phyloP scores from a whole-genome alignment of 2,888 invertebrate genomes.

The Auanema freiburgensis region DNA sequence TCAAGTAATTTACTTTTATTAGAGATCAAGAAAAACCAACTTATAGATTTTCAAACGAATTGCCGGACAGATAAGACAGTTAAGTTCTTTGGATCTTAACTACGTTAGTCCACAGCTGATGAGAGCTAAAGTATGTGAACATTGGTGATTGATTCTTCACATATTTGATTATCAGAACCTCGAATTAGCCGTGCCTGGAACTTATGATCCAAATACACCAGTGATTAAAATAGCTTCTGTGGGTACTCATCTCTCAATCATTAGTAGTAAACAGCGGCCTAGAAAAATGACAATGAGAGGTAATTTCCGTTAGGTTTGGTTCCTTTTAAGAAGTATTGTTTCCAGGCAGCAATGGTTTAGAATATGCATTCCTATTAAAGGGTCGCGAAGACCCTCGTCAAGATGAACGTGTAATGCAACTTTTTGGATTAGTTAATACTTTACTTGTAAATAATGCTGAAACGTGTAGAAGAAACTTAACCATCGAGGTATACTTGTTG shows the following conservation, averaged over 20 bases:
- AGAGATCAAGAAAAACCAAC: neutral
- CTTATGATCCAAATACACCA: constrained; percentile 88
- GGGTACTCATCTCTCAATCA: constrained; percentile 71
- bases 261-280: constrained; percentile 95
- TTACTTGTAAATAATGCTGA: constrained; percentile 90
- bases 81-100: constrained; percentile 71
- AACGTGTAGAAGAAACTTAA: constrained; percentile 84
- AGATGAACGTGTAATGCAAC: constrained; percentile 87
- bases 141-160: neutral
- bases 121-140: constrained; percentile 26
- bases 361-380: constrained; percentile 96
- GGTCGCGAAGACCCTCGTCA: constrained; percentile 98
- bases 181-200: constrained; percentile 95
- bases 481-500: constrained; percentile 53
- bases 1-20: constrained; percentile 69
- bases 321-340: constrained; percentile 6
- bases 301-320: constrained; percentile 11
- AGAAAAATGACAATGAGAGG: constrained; percentile 86
- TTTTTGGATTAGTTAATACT: constrained; percentile 93
- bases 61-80: constrained; percentile 83
- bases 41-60: constrained; percentile 84
- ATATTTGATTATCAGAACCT: constrained; percentile 74
- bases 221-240: constrained; percentile 69
- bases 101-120: constrained; percentile 85
- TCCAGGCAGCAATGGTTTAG: constrained; percentile 88